A percentile compares a stretch with the other conserved stretches of the same genome.
These are phyloP conservation scores for Dendrolimus punctatus DNA, from an alignment of 1,140 invertebrate genomes.

Conservation along the genomic window DNA sequence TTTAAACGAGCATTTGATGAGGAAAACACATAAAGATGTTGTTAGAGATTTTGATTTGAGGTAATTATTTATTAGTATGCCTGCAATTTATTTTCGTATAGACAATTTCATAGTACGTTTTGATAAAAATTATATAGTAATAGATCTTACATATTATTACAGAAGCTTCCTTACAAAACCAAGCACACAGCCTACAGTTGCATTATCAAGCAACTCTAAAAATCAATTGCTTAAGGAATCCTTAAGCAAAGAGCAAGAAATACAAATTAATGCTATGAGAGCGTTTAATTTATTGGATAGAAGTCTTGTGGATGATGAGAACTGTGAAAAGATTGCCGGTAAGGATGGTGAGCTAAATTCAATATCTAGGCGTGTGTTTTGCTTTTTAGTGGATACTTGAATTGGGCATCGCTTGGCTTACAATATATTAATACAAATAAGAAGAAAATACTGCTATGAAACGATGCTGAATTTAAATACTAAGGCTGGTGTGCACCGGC, in stretches of 20 bases:
- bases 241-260: slow-evolving; percentile 41
- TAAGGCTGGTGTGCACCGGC: no score
- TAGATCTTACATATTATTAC: slow-evolving; percentile 14
- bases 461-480: no score
- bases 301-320: slow-evolving; percentile 17
- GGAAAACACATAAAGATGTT: slow-evolving; percentile 53
- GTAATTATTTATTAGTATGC: slow-evolving; percentile 15
- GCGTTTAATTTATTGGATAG: slow-evolving; percentile 51
- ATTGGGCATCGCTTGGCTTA: no score
- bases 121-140: neutral
- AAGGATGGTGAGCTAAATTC: slow-evolving; percentile 1
- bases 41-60: slow-evolving; percentile 47
- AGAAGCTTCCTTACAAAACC: slow-evolving; percentile 33
- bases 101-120: no score
- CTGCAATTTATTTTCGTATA: no score
- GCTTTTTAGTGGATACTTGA: no score
- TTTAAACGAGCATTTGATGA: slow-evolving; percentile 37
- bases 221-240: slow-evolving; percentile 32
- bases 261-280: slow-evolving; percentile 36
- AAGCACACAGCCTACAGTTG: slow-evolving; percentile 20
- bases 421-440: no score
- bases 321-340: slow-evolving; percentile 45
- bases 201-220: slow-evolving; percentile 22
- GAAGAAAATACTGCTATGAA: no score
- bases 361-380: no score